Evolutionary conservation across 2,888 invertebrate genomes (phyloP).

Genomic region (Falcaria lacertinaria): DNA sequence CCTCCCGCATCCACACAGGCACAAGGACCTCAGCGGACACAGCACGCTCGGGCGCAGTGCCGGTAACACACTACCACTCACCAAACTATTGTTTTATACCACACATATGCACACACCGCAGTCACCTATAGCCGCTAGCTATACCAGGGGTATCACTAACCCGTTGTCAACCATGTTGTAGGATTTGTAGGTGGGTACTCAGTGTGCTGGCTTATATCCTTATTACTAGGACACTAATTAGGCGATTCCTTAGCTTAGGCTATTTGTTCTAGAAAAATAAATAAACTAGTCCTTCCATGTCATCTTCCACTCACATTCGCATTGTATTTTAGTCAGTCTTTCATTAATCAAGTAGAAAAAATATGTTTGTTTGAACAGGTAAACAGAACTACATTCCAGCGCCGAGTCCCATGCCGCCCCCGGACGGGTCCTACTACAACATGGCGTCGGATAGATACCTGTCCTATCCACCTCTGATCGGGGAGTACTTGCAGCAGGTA

Average conservation of each 20-base stretch:
- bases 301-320: too few species aligned
- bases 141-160: too few species aligned
- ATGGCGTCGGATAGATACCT: slow-evolving; percentile 89
- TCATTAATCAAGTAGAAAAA: background rate
- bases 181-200: too few species aligned
- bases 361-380: slow-evolving; percentile 43
- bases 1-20: slow-evolving; percentile 79
- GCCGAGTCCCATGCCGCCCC: slow-evolving; percentile 85
- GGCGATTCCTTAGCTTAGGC: too few species aligned
- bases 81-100: too few species aligned
- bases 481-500: slow-evolving; percentile 74
- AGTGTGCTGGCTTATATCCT: too few species aligned
- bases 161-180: too few species aligned
- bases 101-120: too few species aligned
- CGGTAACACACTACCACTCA: slow-evolving; percentile 49
- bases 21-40: slow-evolving; percentile 73
- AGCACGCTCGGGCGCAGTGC: slow-evolving; percentile 76
- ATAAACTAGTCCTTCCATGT: too few species aligned
- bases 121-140: too few species aligned
- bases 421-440: slow-evolving; percentile 89
- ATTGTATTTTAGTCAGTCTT: background rate
- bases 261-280: too few species aligned
- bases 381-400: slow-evolving; percentile 82
- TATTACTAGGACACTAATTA: too few species aligned
- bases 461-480: slow-evolving; percentile 86